phyloP scores from a whole-genome alignment of 1,140 invertebrate species.

The Brachionus koreanus region DNA sequence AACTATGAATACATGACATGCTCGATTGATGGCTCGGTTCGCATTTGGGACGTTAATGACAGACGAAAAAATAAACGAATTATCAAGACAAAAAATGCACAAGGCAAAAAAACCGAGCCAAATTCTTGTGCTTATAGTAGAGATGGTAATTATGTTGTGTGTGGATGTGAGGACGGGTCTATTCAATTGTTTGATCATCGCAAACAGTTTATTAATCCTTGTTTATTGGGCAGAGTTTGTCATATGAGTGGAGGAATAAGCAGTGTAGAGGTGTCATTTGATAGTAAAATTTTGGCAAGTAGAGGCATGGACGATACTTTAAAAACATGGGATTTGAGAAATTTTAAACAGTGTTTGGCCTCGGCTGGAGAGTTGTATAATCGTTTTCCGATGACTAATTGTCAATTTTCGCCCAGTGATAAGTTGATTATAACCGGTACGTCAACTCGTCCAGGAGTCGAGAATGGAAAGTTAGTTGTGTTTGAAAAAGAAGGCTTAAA shows the following conservation, averaged over 20 bases:
- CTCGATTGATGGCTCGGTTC: conserved; percentile 71
- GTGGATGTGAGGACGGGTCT: conserved; percentile 88
- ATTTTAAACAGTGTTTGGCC: conserved; percentile 74
- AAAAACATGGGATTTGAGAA: conserved; percentile 87
- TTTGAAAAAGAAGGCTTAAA: conserved; percentile 75
- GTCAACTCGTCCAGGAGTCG: conserved; percentile 59
- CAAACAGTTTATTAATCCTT: conserved; percentile 62
- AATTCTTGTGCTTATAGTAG: conserved; percentile 67
- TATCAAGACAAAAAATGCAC: conserved; percentile 81
- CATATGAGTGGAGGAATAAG: conserved; percentile 72
- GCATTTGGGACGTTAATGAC: conserved; percentile 41
- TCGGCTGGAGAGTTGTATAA: conserved; percentile 71
- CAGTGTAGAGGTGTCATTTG: conserved; percentile 81
- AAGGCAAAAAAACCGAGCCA: conserved; percentile 81
- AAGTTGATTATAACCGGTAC: conserved; percentile 77
- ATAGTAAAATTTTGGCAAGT: conserved; percentile 73
- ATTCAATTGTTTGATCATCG: conserved; percentile 96
- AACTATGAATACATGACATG: conserved; percentile 91
- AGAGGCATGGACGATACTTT: conserved; percentile 83
- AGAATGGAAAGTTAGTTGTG: conserved; percentile 73
- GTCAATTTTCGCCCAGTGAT: conserved; percentile 89
- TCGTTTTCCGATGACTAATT: conserved; percentile 79
- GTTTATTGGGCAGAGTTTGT: conserved; percentile 67
- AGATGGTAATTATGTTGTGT: conserved; percentile 82
- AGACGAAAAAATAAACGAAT: conserved; percentile 72